Percentiles rank a stretch among this genome's conserved stretches.
Conservation (phyloP, 2,113 vertebrate species). For the Dunckerocampus dactyliophorus region DNA sequence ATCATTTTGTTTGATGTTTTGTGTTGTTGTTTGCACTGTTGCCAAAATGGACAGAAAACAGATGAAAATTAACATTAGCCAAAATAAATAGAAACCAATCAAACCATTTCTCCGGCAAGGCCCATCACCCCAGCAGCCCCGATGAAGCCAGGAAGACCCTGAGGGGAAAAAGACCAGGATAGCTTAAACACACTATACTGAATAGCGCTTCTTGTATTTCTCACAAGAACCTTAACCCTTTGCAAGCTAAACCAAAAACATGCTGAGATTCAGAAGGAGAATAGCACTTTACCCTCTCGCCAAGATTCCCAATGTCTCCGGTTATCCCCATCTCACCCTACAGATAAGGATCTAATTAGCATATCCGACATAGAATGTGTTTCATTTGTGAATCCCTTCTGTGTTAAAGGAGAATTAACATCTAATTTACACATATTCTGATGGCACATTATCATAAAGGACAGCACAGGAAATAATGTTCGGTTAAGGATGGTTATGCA, state of each 20-base stretch:
- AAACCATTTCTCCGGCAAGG: constrained; percentile 88
- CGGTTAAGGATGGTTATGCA: constrained; percentile 8
- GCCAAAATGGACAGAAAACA: no score
- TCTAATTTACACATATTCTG: constrained; percentile 51
- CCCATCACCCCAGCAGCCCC: constrained; percentile 84
- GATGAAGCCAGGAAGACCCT: constrained; percentile 87
- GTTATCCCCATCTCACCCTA: constrained; percentile 87
- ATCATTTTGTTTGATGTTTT: no score
- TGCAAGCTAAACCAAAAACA: not conserved
- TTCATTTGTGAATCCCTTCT: constrained; percentile 27
- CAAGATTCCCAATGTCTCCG: constrained; percentile 85
- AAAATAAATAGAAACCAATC: constrained; percentile 1
- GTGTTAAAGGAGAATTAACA: constrained; percentile 48
- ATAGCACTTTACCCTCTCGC: constrained; percentile 84
- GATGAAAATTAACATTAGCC: not conserved
- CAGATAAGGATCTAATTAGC: constrained; percentile 56
- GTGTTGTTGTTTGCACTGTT: no score
- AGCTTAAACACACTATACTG: constrained; percentile 9
- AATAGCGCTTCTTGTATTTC: constrained; percentile 17
- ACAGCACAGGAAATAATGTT: constrained; percentile 23
- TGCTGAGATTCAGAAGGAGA: constrained; percentile 27
- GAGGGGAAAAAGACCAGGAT: constrained; percentile 15
- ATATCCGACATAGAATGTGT: constrained; percentile 44
- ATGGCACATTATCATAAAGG: constrained; percentile 42
- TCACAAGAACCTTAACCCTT: not conserved